phyloP scores from a whole-genome alignment of 1,140 invertebrate genomes.

The Calliphora vicina region DNA sequence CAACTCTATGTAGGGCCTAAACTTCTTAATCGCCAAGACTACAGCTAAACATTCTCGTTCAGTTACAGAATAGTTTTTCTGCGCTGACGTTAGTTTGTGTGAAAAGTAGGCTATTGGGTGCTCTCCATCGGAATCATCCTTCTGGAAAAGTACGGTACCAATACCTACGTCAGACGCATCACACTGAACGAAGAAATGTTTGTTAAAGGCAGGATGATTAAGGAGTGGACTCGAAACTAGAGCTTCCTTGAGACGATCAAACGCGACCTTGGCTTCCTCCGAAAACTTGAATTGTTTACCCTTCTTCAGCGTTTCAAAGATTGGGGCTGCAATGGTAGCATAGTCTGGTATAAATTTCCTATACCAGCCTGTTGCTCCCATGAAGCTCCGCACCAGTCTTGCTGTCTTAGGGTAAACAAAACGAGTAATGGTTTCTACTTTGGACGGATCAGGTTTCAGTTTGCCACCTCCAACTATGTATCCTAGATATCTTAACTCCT shows the following conservation, averaged over 20 bases:
- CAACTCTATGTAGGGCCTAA: slow-evolving; percentile 61
- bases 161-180: slow-evolving; percentile 57
- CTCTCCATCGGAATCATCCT: slow-evolving; percentile 41
- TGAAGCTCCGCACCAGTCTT: slow-evolving; percentile 59
- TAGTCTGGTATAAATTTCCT: slow-evolving; percentile 53
- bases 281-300: slow-evolving; percentile 10
- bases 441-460: slow-evolving; percentile 35
- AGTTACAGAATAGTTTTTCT: slow-evolving; percentile 18
- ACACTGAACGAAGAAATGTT: slow-evolving; percentile 56
- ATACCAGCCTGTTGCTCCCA: slow-evolving; percentile 62
- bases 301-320: slow-evolving; percentile 25
- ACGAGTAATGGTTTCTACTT: slow-evolving; percentile 40
- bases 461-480: slow-evolving; percentile 43
- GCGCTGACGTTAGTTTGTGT: background rate
- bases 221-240: slow-evolving; percentile 56
- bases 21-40: slow-evolving; percentile 58
- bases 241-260: slow-evolving; percentile 47
- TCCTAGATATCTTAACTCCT: too few relatives aligned
- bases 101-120: slow-evolving; percentile 40
- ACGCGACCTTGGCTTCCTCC: slow-evolving; percentile 49
- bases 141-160: slow-evolving; percentile 57
- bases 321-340: slow-evolving; percentile 53
- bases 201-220: slow-evolving; percentile 52
- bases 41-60: slow-evolving; percentile 27
- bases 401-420: slow-evolving; percentile 45